phyloP scores from a whole-genome alignment of 2,113 vertebrate genomes.

The Alces alces region DNA sequence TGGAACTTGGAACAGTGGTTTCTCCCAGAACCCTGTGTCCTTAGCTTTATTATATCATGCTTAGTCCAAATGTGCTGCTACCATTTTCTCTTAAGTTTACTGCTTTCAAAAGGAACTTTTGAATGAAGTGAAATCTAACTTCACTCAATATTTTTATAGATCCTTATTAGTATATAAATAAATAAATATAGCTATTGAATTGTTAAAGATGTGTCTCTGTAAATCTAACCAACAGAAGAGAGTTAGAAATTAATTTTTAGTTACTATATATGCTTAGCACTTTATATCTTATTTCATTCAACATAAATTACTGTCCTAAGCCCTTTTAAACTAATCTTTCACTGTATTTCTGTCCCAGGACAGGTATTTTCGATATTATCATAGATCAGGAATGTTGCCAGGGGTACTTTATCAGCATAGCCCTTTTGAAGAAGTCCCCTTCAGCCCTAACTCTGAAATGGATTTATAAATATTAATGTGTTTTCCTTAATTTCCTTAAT shows the following conservation, averaged over 20 bases:
- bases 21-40: conserved; percentile 37
- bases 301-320: neutral
- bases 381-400: neutral
- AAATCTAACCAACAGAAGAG: neutral
- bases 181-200: neutral
- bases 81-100: conserved; percentile 31
- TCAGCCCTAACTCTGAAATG: conserved; percentile 9
- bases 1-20: conserved; percentile 38
- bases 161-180: neutral
- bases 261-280: neutral
- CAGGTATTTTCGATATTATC: neutral
- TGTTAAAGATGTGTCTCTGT: neutral
- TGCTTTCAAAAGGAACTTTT: conserved; percentile 41
- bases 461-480: conserved; percentile 10
- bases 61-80: neutral
- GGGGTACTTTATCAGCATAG: neutral
- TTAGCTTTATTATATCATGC: conserved; percentile 16
- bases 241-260: neutral
- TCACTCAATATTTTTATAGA: neutral
- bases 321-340: neutral
- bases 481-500: neutral
- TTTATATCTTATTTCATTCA: conserved; percentile 25
- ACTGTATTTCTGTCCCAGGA: neutral
- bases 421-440: neutral
- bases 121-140: neutral